Evolutionary conservation across 2,888 invertebrate genomes (phyloP).

Genomic region (Oscheius sp.): DNA sequence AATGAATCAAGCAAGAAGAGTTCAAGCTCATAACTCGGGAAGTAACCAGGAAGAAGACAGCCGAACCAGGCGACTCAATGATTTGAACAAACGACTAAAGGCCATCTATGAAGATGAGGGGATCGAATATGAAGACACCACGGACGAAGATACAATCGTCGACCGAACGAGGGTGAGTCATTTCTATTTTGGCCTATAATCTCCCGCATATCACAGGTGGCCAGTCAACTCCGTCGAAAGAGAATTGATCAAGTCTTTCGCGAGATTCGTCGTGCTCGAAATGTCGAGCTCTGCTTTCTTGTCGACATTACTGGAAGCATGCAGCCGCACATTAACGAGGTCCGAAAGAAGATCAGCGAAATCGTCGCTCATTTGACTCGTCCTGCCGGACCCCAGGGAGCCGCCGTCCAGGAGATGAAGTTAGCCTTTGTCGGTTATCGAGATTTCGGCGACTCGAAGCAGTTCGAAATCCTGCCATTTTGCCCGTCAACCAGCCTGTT

Average conservation of each 20-base stretch:
- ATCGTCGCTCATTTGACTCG: neutral
- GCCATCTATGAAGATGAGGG: conserved; percentile 16
- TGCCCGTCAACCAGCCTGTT: neutral
- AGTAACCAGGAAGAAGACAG: neutral
- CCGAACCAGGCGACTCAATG: neutral
- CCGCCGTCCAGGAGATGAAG: conserved; percentile 3
- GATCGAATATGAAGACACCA: neutral
- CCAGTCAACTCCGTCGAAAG: neutral
- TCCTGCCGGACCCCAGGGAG: neutral
- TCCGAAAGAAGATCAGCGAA: neutral
- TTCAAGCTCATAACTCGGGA: too few relatives aligned
- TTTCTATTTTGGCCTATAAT: neutral
- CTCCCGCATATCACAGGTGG: neutral
- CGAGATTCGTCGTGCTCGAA: conserved; percentile 9
- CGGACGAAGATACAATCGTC: neutral
- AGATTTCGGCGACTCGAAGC: conserved; percentile 19
- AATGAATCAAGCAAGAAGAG: too few relatives aligned
- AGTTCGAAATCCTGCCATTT: conserved; percentile 24
- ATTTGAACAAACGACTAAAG: neutral
- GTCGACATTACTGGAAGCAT: conserved; percentile 22
- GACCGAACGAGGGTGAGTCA: neutral
- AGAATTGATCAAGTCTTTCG: conserved; percentile 3
- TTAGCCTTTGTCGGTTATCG: conserved; percentile 39
- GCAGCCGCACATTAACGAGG: conserved; percentile 19
- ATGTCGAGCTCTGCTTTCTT: conserved; percentile 23